Evolutionary conservation across 2,888 invertebrate genomes (phyloP), one percentile per base, ranked within the genome.

Genomic region (Pinctada fucata): DNA sequence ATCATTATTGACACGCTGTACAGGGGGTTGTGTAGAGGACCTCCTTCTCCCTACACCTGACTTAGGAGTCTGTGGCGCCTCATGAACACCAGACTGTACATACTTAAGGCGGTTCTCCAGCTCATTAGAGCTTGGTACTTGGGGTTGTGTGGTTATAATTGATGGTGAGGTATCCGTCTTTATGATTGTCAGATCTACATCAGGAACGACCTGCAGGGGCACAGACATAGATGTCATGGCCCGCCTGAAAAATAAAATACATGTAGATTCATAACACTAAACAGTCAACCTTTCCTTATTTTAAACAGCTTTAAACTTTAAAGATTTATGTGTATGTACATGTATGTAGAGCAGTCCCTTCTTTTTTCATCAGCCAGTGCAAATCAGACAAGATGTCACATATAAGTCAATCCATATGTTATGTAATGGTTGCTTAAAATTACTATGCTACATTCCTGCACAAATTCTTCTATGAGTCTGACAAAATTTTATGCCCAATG

Each of bases 161-260:
- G 64, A 63, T 52, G 45, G 63, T n/a, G 8, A 78, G 5, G n/a
- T 65, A 50, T 74, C 74, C 31, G 66, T 66, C 49, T 66, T 49
- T 31, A 58, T 58, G 67, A 70, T 16, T 52, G 51, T 47, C 65
- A 69, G 69, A 68, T 89, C 89, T 8, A 88, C 83, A 64, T 90
- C 90, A 3, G 91, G 91, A 2, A 91, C 91, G n/a, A 89, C 87
- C 75, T 91, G 91, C 8, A 89, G 77, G 3, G 89, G 88, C 3
- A 86, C 88, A 13, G 80, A 76, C 5, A 76, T 70, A 16, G 85
- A 80, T 48, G 88, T 82, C 84, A 89, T 82, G 8, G 89, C 88
- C 77, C 85, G 80, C 90, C 91, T 90, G 76, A 3, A 79, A 82
- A 69, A 50, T 76, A 72, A 47, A 47, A 65, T 49, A 31, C 31